Conservation (phyloP, 2,888 invertebrate species). For the Melieria picta region DNA sequence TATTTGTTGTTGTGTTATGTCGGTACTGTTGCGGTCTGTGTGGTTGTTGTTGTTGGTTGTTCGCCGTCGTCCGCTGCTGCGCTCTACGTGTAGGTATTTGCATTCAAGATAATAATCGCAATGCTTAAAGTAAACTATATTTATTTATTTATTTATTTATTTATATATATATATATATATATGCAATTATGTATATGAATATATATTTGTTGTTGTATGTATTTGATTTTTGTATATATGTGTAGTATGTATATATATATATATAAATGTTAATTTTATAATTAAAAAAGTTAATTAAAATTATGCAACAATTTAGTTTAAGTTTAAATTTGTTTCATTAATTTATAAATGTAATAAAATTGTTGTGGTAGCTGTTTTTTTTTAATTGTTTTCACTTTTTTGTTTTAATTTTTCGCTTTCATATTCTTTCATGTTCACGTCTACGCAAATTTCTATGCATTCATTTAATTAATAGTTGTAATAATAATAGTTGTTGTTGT, state of each 20-base stretch:
- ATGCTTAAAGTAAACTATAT: conserved; percentile 1
- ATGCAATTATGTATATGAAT: conserved; percentile 10
- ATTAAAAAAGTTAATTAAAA: conserved; percentile 55
- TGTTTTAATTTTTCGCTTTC: conserved; percentile 5
- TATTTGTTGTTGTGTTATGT: conserved; percentile 27
- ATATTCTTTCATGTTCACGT: neutral
- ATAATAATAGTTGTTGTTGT: conserved; percentile 6
- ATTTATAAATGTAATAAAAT: conserved; percentile 60
- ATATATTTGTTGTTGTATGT: neutral
- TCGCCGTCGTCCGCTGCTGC: neutral
- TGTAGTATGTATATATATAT: conserved; percentile 7
- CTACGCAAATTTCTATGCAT: conserved; percentile 43
- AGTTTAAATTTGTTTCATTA: conserved; percentile 38
- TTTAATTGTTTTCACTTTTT: conserved; percentile 1
- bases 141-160: conserved; percentile 12
- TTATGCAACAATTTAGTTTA: conserved; percentile 59
- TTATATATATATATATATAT: conserved; percentile 3
- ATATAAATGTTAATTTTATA: conserved; percentile 24
- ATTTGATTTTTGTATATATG: conserved; percentile 3
- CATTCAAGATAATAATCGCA: neutral
- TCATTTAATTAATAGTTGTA: conserved; percentile 41
- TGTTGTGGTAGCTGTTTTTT: conserved; percentile 37
- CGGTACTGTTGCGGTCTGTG: conserved; percentile 9
- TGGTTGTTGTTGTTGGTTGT: neutral
- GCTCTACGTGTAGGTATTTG: conserved; percentile 27